Evolutionary conservation across 2,113 vertebrate species (phyloP), one percentile per base, ranked within the genome.

Genomic region (Gadus chalcogrammus): DNA sequence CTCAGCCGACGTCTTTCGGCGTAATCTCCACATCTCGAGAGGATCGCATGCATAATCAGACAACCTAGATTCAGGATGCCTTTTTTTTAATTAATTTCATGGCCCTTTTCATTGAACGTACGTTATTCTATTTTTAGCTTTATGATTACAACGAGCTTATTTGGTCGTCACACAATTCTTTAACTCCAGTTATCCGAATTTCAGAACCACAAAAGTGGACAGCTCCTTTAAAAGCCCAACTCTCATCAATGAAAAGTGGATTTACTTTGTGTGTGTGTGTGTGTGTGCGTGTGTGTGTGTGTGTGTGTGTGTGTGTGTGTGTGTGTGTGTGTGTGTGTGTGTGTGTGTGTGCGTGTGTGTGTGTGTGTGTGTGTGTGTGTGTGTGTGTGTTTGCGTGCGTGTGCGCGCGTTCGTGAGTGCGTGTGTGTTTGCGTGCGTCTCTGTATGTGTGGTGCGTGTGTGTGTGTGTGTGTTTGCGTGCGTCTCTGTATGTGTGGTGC

Each of bases 231-330:
- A 48, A 48, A 48, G 42, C 42, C 42, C 42, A 48, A 8, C 42
- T 48, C 42, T 13, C 42, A 9, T 9, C 42, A 48, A 13, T 48
- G 42, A 9, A 48, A 48, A 48, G 42, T 48, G 42, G 42, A 48
- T 48, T 9, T 48, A 13, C 31, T 48, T 2, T 6, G 55, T 58
- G 55, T 58, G 55, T 58, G 55, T 58, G 55, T 58, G 17, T 58
- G 55, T 58, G 55, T 58, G 55, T n/a, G 16, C n/a, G 15, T n/a
- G 55, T 48, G 42, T 12, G 9, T 6, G 55, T 58, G 55, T 58
- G 55, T 58, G 55, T 58, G 55, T 58, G 55, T 58, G 55, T 58
- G 55, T 58, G 55, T 58, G 55, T 58, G 15, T 58, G 55, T 58
- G 55, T 58, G 3, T 58, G 55, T 58, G 8, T 2, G 20, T 20